Base-by-base conservation (phyloP, 2,113 vertebrate species). In the Myiagra hebetior region DNA sequence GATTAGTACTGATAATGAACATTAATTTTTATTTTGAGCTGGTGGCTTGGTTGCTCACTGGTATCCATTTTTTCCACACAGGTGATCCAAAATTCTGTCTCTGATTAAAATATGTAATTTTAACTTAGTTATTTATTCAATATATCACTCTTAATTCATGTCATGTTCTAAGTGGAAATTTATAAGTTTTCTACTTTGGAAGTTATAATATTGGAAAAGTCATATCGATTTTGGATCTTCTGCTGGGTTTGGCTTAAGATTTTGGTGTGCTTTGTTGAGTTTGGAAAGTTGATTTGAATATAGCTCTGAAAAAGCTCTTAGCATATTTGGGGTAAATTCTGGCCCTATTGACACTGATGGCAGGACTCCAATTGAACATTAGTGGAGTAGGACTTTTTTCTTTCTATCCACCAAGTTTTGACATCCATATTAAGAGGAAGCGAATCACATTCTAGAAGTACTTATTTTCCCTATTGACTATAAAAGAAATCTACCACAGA, bases 161-260 rank as follows among this genome's bases (percentile, higher is more conserved):
- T 94, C 64, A 82, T 84, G 49, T 85, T 92, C 42, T 88, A 93
- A 87, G 59, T 67, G 67, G 89, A 97, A 97, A 97, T 95, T 75
- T 92, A 23, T 79, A 57, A 70, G 24, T 75, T 96, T 97, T 97
- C 69, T 75, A 24, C 52, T 95, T 91, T 78, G 96, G 68, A 95
- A 97, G 31, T 90, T 73, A 90, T 57, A 72, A 73, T 91, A 95
- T 89, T 97, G 67, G 75, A 95, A 94, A 97, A 97, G 42, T 72
- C 47, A 83, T 95, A 94, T 93, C 96, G 68, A 88, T 96, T 92
- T 96, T 96, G 93, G 81, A 79, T 94, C 89, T 94, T 75, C 28
- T 49, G 27, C 20, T 80, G 47, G 53, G n/a, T 57, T 94, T 79
- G 39, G 74, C 82, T 85, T 91, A 92, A 88, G 83, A 72, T 92